Evolutionary conservation across 2,113 vertebrate species (phyloP).

Genomic region (Melanotaenia duboulayi): DNA sequence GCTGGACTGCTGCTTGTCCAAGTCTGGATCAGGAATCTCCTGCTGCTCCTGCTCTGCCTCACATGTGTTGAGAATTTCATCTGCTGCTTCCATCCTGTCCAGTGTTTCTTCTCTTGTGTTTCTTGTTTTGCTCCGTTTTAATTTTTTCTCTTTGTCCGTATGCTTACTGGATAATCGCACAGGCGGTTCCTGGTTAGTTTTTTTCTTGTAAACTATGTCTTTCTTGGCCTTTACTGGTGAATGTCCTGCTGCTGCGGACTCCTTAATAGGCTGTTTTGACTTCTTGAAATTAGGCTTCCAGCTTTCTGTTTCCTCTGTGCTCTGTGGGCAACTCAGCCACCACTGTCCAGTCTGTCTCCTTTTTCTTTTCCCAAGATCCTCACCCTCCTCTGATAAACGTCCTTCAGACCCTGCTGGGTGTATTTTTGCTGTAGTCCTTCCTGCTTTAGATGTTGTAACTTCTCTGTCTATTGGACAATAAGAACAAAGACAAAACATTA

Average conservation of each 20-base stretch:
- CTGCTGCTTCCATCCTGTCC: not conserved
- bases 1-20: constrained; percentile 15
- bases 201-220: constrained; percentile 12
- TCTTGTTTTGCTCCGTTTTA: constrained; percentile 4
- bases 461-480: constrained; percentile 17
- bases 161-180: not conserved
- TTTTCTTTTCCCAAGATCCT: constrained; percentile 52
- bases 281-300: constrained; percentile 10
- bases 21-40: constrained; percentile 12
- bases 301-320: constrained; percentile 10
- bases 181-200: constrained; percentile 2
- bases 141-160: constrained; percentile 22
- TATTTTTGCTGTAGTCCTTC: constrained; percentile 1
- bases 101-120: not conserved
- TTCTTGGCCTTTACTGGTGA: constrained; percentile 30
- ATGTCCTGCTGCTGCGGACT: not conserved
- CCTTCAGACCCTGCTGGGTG: not conserved
- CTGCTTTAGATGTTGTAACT: not conserved
- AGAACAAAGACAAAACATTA: not conserved
- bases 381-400: constrained; percentile 29
- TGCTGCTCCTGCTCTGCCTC: constrained; percentile 25
- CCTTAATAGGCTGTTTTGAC: constrained; percentile 16
- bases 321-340: constrained; percentile 58
- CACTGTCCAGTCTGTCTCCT: constrained; percentile 64
- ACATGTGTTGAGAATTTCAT: not conserved